Evolutionary conservation across 2,113 vertebrate genomes (phyloP).

Genomic region (Eonycteris spelaea): DNA sequence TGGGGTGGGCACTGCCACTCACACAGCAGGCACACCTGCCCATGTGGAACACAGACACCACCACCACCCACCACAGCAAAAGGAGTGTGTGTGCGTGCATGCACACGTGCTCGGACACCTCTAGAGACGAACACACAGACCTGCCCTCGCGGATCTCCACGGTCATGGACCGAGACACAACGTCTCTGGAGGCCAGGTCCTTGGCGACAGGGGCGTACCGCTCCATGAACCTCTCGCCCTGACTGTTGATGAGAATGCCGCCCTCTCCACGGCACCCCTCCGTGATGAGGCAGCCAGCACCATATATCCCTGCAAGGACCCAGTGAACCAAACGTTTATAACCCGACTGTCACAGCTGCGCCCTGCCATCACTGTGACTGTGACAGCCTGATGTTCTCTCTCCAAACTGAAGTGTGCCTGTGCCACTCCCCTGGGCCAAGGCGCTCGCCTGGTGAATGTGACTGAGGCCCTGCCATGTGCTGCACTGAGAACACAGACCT

Average conservation of each 20-base stretch:
- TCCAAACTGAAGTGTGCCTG: neutral
- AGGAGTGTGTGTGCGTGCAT: too few relatives aligned
- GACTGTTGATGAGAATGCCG: conserved; percentile 96
- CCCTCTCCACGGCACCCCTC: conserved; percentile 98
- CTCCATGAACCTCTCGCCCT: conserved; percentile 99
- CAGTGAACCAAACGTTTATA: too few relatives aligned
- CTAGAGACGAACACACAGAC: conserved; percentile 75
- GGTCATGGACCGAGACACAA: conserved; percentile 98
- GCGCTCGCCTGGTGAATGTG: neutral
- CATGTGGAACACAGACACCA: neutral
- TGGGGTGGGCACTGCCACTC: neutral
- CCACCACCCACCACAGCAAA: neutral
- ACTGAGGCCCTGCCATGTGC: neutral
- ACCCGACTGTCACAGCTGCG: neutral
- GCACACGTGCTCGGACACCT: neutral
- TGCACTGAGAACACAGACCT: neutral
- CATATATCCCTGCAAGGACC: conserved; percentile 90
- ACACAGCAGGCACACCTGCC: neutral
- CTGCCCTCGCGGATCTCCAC: conserved; percentile 98
- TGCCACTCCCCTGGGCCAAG: too few relatives aligned
- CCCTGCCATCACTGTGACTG: fast-evolving
- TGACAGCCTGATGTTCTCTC: neutral
- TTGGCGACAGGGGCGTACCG: conserved; percentile 97
- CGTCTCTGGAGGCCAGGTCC: conserved; percentile 96
- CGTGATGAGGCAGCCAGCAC: conserved; percentile 97